Base-by-base conservation (phyloP, 2,113 vertebrate species). In the Phrynosoma platyrhinos region DNA sequence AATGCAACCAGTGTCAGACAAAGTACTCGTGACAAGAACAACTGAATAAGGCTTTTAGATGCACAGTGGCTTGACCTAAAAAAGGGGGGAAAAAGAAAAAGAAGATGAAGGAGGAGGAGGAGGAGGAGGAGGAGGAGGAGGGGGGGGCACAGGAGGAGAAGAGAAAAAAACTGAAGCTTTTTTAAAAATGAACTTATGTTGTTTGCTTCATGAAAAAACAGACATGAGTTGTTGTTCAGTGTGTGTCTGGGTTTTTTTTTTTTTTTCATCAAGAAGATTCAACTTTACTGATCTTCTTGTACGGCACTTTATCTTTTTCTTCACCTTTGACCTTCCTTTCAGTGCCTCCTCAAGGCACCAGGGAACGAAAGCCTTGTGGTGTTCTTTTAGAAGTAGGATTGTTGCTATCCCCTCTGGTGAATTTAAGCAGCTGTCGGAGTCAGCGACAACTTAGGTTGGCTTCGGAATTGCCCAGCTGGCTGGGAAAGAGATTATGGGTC, bases 1-100 rank as follows among this genome's bases (percentile, higher is more conserved):
- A 98, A 97, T 96, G 92, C 97, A 95, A 97, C 95, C 97, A 97
- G 98, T 98, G 98, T 99, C 98, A 98, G 98, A 99, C 98, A 98
- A 99, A 98, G 98, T 98, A 97, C 98, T 98, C 97, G 96, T 98
- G 98, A 99, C 98, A 98, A 98, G 98, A 97, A 99, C 98, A 98
- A 97, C 96, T 96, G 96, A 97, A 99, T 98, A 96, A 98, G 97
- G 97, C 98, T 98, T 98, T 98, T 97, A 98, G 97, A 98, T 97
- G 96, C 95, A 96, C 95, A 95, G 95, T 96, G 96, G 97, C 97
- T 98, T 96, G 97, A 97, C 97, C 97, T 97, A 93, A 96, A 97
- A 96, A 96, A 94, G 96, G 95, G 93, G 89, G 64, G 36, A 79
- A 86, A 94, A 91, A 90, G 91, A 71, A 83, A 91, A 94, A 82